phyloP scores from a whole-genome alignment of 2,113 vertebrate genomes.

The Podarcis muralis region DNA sequence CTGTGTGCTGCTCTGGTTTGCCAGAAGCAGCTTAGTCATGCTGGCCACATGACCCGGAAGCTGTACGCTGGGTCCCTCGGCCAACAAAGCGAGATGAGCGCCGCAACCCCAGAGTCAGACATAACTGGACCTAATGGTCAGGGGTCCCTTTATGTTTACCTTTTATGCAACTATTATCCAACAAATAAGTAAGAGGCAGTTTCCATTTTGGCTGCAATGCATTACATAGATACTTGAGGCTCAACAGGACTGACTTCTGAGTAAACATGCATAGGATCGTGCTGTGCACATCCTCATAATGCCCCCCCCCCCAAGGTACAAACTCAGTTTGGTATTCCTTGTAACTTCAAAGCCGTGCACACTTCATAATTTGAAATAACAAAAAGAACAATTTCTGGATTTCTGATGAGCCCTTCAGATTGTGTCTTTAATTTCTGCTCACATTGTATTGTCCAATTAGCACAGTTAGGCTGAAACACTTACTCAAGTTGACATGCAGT shows the following conservation, averaged over 20 bases:
- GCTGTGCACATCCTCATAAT: constrained; percentile 10
- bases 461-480: constrained; percentile 48
- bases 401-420: constrained; percentile 31
- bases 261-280: constrained; percentile 29
- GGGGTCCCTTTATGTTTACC: no score
- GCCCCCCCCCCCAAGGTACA: neutral
- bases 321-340: neutral
- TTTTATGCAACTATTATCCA: neutral
- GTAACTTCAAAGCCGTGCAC: neutral
- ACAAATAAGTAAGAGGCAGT: neutral
- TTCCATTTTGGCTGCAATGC: neutral
- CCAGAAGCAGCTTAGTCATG: no score
- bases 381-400: constrained; percentile 17
- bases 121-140: no score
- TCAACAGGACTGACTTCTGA: neutral
- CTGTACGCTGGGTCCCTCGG: no score
- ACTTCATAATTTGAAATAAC: neutral
- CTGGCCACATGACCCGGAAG: no score
- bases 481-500: constrained; percentile 50
- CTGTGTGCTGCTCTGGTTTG: no score
- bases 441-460: constrained; percentile 60
- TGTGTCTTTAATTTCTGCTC: constrained; percentile 56
- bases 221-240: neutral
- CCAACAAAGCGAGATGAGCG: no score
- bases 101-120: no score